phyloP scores from a whole-genome alignment of 2,888 invertebrate species.

The Drosophila mayaguana region DNA sequence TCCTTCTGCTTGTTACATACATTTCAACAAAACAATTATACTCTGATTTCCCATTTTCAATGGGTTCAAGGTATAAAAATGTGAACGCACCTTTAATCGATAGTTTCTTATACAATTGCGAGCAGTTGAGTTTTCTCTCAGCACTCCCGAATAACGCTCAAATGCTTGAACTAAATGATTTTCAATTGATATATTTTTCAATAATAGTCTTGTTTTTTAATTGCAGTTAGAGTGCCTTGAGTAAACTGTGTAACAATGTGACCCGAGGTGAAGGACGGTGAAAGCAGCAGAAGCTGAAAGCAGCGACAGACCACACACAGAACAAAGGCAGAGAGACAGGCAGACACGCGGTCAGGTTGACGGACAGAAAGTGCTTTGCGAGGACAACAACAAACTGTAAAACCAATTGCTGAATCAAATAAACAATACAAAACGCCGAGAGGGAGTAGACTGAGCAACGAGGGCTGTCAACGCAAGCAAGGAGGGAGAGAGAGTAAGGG shows the following conservation, averaged over 20 bases:
- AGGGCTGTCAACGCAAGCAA: not conserved
- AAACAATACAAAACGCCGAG: conserved; percentile 29
- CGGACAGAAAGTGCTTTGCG: conserved; percentile 23
- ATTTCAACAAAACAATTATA: no score
- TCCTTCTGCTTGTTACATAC: no score
- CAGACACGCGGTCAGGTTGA: not conserved
- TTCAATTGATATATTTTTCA: conserved; percentile 36
- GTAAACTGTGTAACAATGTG: conserved; percentile 50
- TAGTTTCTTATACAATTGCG: no score
- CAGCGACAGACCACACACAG: conserved; percentile 8
- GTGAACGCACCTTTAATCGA: no score
- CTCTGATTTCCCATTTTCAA: no score
- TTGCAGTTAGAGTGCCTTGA: conserved; percentile 53
- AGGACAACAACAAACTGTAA: conserved; percentile 13
- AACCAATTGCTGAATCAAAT: conserved; percentile 23
- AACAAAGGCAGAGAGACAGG: not conserved
- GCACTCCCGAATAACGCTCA: no score
- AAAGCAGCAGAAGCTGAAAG: conserved; percentile 21
- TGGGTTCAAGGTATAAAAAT: no score
- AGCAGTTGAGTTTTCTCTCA: no score
- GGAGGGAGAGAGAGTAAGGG: not conserved
- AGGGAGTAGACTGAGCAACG: conserved; percentile 38
- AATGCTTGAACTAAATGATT: conserved; percentile 12
- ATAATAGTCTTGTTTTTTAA: conserved; percentile 18
- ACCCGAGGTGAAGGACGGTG: conserved; percentile 27